Conservation (phyloP, 2,797 vertebrate genomes). For the Propithecus perrieri region DNA sequence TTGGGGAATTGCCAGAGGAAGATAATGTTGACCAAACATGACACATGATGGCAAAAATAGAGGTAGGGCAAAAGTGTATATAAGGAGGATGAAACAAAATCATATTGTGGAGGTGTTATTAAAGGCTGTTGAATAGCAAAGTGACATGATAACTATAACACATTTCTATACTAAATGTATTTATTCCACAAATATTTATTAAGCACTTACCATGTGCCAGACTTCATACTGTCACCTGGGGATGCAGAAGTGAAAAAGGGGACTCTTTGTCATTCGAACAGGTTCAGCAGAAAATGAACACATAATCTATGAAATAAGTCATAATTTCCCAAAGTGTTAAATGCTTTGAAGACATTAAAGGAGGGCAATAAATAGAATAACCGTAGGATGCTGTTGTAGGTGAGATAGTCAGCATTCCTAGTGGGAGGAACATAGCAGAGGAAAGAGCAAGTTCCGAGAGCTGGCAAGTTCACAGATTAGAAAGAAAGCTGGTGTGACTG, state of each 20-base stretch:
- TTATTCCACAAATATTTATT: not conserved
- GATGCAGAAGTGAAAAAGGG: not conserved
- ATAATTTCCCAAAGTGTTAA: not conserved
- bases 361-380: not conserved
- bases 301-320: not conserved
- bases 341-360: not conserved
- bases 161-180: not conserved
- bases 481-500: not conserved
- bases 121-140: not conserved
- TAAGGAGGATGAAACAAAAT: not conserved
- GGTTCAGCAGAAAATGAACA: not conserved
- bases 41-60: not conserved
- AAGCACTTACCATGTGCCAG: not conserved
- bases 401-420: not conserved
- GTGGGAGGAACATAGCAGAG: not conserved
- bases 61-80: not conserved
- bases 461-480: not conserved
- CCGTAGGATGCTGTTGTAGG: not conserved
- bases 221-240: not conserved
- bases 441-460: not conserved
- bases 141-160: not conserved
- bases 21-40: not conserved
- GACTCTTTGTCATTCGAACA: not conserved
- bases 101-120: not conserved
- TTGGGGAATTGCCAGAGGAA: not conserved